Evolutionary conservation across 2,888 invertebrate species (phyloP).

Genomic region (Pseudoips prasinana): DNA sequence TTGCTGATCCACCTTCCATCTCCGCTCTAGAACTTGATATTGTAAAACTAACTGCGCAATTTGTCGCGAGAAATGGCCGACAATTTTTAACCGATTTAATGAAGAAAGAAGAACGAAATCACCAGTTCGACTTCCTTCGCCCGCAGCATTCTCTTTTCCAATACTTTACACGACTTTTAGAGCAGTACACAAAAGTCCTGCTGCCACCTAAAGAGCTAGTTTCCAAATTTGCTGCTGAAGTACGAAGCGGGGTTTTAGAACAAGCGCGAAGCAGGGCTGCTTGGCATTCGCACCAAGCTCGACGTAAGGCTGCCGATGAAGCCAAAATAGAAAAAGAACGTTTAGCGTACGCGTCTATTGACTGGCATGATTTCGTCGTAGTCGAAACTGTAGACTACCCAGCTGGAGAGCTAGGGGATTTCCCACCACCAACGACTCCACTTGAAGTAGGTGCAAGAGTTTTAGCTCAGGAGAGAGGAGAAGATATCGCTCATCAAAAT

Average conservation of each 20-base stretch:
- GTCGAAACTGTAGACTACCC: constrained; percentile 99
- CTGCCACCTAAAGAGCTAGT: constrained; percentile 97
- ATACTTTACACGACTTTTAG: constrained; percentile 98
- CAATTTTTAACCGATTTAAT: constrained; percentile 99
- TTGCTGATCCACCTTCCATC: constrained; percentile 98
- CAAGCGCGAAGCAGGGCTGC: constrained; percentile 96
- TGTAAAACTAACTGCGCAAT: constrained; percentile 98
- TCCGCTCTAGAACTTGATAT: constrained; percentile 99
- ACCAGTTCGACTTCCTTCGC: constrained; percentile 98
- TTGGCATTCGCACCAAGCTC: constrained; percentile 97
- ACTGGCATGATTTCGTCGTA: constrained; percentile 99
- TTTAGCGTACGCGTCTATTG: constrained; percentile 97
- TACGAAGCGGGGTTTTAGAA: constrained; percentile 87
- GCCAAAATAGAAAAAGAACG: constrained; percentile 97
- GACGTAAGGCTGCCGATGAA: constrained; percentile 95
- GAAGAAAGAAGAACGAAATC: constrained; percentile 98
- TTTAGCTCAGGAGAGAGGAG: constrained; percentile 89
- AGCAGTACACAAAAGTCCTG: constrained; percentile 98
- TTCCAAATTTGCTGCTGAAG: constrained; percentile 89
- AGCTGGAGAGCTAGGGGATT: constrained; percentile 96
- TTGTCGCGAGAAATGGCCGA: constrained; percentile 98
- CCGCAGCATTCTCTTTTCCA: constrained; percentile 99
- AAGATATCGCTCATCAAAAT: constrained; percentile 80
- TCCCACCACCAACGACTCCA: constrained; percentile 98
- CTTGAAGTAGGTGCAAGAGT: constrained; percentile 98